Evolutionary conservation across 2,113 vertebrate species (phyloP), one percentile per base, ranked within the genome.

Genomic region (Prochilodus magdalenae): DNA sequence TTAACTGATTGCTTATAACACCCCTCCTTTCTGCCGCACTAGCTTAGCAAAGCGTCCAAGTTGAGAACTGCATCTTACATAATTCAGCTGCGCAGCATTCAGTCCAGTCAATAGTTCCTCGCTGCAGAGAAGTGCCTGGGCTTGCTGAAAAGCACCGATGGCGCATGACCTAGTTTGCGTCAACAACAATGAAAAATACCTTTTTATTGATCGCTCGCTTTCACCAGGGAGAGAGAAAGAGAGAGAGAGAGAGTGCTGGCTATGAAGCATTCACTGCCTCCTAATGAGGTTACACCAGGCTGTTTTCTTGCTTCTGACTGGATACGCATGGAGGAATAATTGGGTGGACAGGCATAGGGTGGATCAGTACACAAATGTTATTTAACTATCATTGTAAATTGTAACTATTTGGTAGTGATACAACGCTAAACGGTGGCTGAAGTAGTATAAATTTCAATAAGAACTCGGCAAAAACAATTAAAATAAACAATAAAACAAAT

Each of bases 71-170:
- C 71, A 33, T 80, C 70, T 86, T 81, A 89, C 87, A 89, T 88
- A 90, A 79, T 84, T 71, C 90, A 91, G 90, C 88, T 90, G 82
- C 90, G 89, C 84, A 81, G 62, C 75, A 74, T 85, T 76, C 62
- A 71, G 49, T 86, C 82, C 82, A 80, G 87, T 89, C 85, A 75
- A 88, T 88, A 88, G 75, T 81, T 71, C 20, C 51, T 75, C 76
- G 73, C 85, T 83, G 72, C 69, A 82, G 51, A 79, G 62, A 80
- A 78, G 74, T 63, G 40, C 67, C 60, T 75, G 53, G 77, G 80
- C 29, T 81, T 73, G 66, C 47, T 75, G 83, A 86, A 87, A 86
- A 76, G 36, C 66, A 76, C 49, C 73, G 77, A 49, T 72, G 47
- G 57, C 36, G 79, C 40, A 78, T 71, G n/a, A 78, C 62, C 76